These are phyloP conservation scores for Apodemia mormo DNA, from an alignment of 2,888 invertebrate genomes.

Conservation along the genomic window DNA sequence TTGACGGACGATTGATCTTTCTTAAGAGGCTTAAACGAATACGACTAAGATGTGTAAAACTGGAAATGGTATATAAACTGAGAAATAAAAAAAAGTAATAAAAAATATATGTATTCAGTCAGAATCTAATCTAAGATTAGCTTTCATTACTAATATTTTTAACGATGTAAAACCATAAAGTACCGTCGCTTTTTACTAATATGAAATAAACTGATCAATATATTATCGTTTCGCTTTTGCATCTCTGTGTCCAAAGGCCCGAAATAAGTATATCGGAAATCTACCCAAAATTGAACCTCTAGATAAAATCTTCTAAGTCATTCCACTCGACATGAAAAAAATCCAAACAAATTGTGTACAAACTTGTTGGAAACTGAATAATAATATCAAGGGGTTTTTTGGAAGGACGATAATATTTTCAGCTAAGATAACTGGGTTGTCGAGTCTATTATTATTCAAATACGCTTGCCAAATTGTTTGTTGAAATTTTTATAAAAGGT, in stretches of 20 bases:
- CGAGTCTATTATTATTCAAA: constrained; percentile 13
- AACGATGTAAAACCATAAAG: too few species aligned
- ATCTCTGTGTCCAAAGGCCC: background rate
- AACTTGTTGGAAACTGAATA: constrained; percentile 8
- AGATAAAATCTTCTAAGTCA: background rate
- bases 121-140: too few species aligned
- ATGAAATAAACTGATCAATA: too few species aligned
- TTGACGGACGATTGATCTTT: too few species aligned
- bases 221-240: background rate
- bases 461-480: constrained; percentile 1
- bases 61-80: too few species aligned
- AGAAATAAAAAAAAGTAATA: too few species aligned
- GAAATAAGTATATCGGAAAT: background rate
- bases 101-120: too few species aligned
- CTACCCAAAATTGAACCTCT: background rate
- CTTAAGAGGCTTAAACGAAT: too few species aligned
- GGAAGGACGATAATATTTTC: constrained; percentile 6
- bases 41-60: too few species aligned
- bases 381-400: constrained; percentile 6
- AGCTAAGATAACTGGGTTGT: constrained; percentile 5
- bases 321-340: background rate
- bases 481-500: background rate
- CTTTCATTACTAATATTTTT: too few species aligned
- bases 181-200: too few species aligned
- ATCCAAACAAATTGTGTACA: background rate